Percentiles rank a stretch among this genome's conserved stretches.
These are phyloP conservation scores for Acanthurus tractus DNA, from an alignment of 2,797 vertebrate species.

Conservation along the genomic window DNA sequence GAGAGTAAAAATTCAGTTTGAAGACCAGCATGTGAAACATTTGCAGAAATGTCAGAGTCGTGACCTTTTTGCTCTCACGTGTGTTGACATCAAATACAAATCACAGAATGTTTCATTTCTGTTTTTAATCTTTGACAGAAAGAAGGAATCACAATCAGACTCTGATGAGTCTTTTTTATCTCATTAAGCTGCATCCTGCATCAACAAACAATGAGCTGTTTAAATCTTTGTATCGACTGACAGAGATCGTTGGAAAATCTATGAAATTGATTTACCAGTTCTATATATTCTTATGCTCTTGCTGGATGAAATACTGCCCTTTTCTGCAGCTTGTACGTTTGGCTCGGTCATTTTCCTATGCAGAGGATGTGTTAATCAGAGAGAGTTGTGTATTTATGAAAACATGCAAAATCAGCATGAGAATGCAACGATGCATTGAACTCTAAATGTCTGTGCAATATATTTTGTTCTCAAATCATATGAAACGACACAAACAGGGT, in stretches of 20 bases:
- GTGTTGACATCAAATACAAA: conserved; percentile 15
- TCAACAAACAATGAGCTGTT: conserved; percentile 19
- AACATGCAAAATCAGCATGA: conserved; percentile 64
- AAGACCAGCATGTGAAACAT: conserved; percentile 50
- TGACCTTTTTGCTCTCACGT: conserved; percentile 19
- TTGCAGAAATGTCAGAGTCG: conserved; percentile 45
- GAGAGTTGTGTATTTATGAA: conserved; percentile 30
- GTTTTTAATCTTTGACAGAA: neutral
- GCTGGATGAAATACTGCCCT: conserved; percentile 51
- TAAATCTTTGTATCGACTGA: conserved; percentile 35
- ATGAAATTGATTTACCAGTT: conserved; percentile 45
- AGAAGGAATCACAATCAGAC: conserved; percentile 1
- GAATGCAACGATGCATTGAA: conserved; percentile 49
- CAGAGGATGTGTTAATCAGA: conserved; percentile 41
- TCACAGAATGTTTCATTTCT: conserved; percentile 14
- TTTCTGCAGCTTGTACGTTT: conserved; percentile 54
- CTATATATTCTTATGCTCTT: conserved; percentile 51
- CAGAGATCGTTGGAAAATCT: conserved; percentile 33
- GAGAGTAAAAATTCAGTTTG: conserved; percentile 24
- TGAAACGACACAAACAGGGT: conserved; percentile 38
- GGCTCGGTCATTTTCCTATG: conserved; percentile 52
- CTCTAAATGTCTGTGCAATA: conserved; percentile 55
- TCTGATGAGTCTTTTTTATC: conserved; percentile 6
- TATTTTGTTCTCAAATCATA: conserved; percentile 39
- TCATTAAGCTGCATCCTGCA: conserved; percentile 16